A percentile compares a stretch with the other conserved stretches of the same genome.
Evolutionary conservation across 2,113 vertebrate species (phyloP).

Genomic region (Gymnogyps californianus): DNA sequence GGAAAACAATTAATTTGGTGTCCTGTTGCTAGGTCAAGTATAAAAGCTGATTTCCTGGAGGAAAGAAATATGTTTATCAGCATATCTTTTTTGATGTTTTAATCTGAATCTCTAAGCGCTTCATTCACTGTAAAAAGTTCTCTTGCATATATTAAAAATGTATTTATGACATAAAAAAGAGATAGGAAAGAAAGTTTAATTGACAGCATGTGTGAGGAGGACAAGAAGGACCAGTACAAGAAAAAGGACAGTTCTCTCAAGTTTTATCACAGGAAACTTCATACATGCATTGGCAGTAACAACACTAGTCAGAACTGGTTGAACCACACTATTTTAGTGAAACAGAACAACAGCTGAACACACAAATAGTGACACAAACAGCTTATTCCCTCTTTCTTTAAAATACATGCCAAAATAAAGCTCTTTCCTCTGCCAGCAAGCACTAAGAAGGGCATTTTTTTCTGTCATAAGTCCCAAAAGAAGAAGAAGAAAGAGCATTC

Average conservation of each 20-base stretch:
- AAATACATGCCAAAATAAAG: background rate
- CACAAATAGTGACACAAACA: background rate
- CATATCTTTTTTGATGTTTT: constrained; percentile 47
- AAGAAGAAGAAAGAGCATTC: background rate
- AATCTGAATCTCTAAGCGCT: background rate
- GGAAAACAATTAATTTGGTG: constrained; percentile 75
- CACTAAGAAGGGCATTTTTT: background rate
- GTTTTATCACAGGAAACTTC: background rate
- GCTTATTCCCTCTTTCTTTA: background rate
- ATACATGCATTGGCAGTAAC: background rate
- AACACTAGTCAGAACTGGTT: background rate
- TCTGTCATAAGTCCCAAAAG: background rate
- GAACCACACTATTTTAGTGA: background rate
- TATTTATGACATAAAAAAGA: background rate
- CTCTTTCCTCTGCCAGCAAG: background rate
- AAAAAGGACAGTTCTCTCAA: background rate
- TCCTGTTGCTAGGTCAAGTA: constrained; percentile 74
- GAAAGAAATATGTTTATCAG: constrained; percentile 61
- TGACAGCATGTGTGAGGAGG: background rate
- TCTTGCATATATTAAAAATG: background rate
- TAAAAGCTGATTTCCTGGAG: constrained; percentile 66
- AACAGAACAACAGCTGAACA: background rate
- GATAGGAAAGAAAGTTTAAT: background rate
- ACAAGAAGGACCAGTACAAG: background rate
- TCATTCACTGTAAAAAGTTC: constrained; percentile 3